Conservation (phyloP, 2,888 invertebrate species). For the Heliconius hortense region DNA sequence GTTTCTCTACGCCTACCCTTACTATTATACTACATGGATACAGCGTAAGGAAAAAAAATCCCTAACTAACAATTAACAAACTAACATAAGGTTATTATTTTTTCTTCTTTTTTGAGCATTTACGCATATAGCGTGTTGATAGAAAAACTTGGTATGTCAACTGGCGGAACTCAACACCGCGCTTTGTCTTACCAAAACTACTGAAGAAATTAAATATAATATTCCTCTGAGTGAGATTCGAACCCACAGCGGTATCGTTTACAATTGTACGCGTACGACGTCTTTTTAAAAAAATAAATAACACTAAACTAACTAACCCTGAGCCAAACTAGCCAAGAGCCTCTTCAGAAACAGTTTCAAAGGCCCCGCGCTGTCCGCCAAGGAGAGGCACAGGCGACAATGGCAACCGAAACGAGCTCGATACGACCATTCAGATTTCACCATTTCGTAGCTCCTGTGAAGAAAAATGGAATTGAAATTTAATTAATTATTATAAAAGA, state of each 20-base stretch:
- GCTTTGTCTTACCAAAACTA: background rate
- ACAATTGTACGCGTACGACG: no score
- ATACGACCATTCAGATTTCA: conserved; percentile 66
- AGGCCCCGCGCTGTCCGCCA: conserved; percentile 57
- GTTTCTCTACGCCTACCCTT: no score
- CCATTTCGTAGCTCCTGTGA: conserved; percentile 62
- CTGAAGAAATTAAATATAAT: no score
- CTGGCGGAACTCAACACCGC: background rate
- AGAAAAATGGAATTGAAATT: background rate
- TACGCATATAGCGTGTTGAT: no score
- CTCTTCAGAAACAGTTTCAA: conserved; percentile 55
- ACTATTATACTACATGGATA: no score
- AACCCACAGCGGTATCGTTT: no score
- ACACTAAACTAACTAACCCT: conserved; percentile 46
- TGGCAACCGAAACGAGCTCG: conserved; percentile 70
- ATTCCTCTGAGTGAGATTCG: no score
- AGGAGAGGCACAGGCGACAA: conserved; percentile 67
- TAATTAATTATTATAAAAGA: no score
- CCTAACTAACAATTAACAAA: no score
- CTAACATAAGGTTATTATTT: no score
- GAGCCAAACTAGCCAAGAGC: conserved; percentile 61
- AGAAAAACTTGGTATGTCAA: background rate
- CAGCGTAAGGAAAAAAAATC: no score
- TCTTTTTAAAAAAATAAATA: background rate
- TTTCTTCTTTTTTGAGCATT: no score